These are phyloP conservation scores for Sceliomorpha sp. DNA, from an alignment of 2,888 invertebrate genomes.

Conservation along the genomic window DNA sequence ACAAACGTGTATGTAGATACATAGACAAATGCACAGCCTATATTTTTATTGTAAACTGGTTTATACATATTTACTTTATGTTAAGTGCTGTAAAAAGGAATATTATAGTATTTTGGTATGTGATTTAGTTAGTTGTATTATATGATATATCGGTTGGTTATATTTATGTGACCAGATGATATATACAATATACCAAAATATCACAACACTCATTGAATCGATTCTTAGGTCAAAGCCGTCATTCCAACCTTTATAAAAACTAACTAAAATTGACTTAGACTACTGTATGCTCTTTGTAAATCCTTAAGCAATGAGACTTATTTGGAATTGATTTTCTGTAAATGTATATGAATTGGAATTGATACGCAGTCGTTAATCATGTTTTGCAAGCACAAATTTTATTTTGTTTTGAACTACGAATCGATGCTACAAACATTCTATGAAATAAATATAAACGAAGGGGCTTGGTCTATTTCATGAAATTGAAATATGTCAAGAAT, in stretches of 20 bases:
- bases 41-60: conserved; percentile 67
- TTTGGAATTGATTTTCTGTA: conserved; percentile 24
- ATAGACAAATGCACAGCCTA: conserved; percentile 71
- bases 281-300: conserved; percentile 1
- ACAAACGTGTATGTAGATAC: conserved; percentile 49
- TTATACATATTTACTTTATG: conserved; percentile 72
- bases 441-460: conserved; percentile 18
- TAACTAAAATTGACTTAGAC: too few species aligned
- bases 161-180: too few species aligned
- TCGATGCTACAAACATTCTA: conserved; percentile 23
- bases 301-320: not conserved
- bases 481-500: too few species aligned
- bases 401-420: conserved; percentile 20
- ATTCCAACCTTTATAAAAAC: too few species aligned
- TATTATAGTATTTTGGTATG: conserved; percentile 68
- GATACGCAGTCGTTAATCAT: too few species aligned
- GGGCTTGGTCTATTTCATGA: conserved; percentile 7
- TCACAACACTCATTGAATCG: conserved; percentile 28
- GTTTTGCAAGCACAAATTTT: not conserved
- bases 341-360: too few species aligned
- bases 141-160: too few species aligned
- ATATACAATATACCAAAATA: conserved; percentile 35
- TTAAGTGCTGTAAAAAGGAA: conserved; percentile 66
- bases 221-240: conserved; percentile 35
- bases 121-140: too few species aligned